phyloP scores from a whole-genome alignment of 2,888 invertebrate genomes.

The Platynereis dumerilii region DNA sequence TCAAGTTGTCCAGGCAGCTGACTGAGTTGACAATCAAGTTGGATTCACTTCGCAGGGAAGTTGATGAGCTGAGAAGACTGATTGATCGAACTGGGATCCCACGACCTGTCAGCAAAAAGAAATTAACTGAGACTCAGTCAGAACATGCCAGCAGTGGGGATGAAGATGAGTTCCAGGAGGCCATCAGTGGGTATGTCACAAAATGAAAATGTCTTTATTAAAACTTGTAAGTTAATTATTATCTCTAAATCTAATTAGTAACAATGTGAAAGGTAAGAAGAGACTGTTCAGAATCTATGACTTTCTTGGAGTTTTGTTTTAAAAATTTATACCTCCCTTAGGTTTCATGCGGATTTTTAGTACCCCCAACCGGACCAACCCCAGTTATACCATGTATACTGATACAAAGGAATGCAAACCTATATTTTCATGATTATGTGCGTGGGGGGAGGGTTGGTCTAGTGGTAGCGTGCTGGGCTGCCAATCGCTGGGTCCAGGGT shows the following conservation, averaged over 20 bases:
- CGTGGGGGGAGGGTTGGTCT: no score
- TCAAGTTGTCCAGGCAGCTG: slow-evolving; percentile 39
- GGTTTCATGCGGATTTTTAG: no score
- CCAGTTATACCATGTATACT: no score
- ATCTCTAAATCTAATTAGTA: not conserved
- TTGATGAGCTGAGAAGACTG: slow-evolving; percentile 41
- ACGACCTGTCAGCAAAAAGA: slow-evolving; percentile 21
- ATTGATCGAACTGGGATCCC: slow-evolving; percentile 20
- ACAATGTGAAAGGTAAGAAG: not conserved
- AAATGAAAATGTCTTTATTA: no score
- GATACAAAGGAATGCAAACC: no score
- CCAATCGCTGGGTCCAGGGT: no score
- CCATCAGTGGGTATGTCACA: slow-evolving; percentile 45
- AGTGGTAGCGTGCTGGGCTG: no score
- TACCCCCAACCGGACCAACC: no score
- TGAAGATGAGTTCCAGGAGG: slow-evolving; percentile 56
- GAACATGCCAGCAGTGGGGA: slow-evolving; percentile 45
- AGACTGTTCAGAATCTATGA: not conserved
- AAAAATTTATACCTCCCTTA: no score
- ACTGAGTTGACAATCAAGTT: slow-evolving; percentile 41
- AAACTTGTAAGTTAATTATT: no score
- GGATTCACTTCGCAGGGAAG: slow-evolving; percentile 40
- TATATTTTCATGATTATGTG: no score
- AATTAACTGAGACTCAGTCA: slow-evolving; percentile 41
- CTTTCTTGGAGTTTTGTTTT: no score